phyloP scores from a whole-genome alignment of 2,888 invertebrate genomes.

The Melieria crassipennis region DNA sequence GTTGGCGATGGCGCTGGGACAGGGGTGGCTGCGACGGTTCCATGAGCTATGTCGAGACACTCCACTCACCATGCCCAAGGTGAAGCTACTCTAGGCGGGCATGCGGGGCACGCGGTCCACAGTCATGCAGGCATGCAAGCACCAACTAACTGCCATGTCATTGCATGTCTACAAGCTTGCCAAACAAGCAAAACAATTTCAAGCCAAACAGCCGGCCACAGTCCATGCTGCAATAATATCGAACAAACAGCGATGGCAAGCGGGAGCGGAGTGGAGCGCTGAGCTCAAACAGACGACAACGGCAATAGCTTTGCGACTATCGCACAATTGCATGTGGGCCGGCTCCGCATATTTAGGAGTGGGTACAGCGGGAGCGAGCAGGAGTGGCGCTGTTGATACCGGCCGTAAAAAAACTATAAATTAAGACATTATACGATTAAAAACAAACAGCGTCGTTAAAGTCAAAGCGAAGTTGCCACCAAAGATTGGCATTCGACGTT shows the following conservation, averaged over 20 bases:
- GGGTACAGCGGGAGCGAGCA: background rate
- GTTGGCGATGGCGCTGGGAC: slow-evolving; percentile 33
- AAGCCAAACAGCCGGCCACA: background rate
- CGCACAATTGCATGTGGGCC: too few relatives aligned
- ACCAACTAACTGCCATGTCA: slow-evolving; percentile 17
- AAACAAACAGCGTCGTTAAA: slow-evolving; percentile 55
- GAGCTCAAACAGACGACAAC: background rate
- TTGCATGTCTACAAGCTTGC: slow-evolving; percentile 43
- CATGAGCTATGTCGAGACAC: too few relatives aligned
- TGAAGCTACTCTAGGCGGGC: too few relatives aligned
- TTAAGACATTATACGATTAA: slow-evolving; percentile 64
- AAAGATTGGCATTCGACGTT: slow-evolving; percentile 49
- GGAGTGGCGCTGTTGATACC: too few relatives aligned
- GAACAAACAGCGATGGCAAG: background rate
- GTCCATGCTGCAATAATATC: slow-evolving; percentile 4
- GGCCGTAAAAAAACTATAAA: slow-evolving; percentile 48
- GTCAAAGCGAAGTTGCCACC: slow-evolving; percentile 41
- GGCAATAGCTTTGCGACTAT: background rate
- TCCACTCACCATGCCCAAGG: too few relatives aligned
- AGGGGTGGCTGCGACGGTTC: background rate
- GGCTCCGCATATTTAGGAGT: background rate
- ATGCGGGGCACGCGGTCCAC: background rate
- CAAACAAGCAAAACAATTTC: slow-evolving; percentile 20
- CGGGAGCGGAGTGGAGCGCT: background rate
- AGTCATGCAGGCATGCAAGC: background rate